Base-by-base conservation (phyloP, 2,113 vertebrate genomes). In the Pteruthius melanotis region DNA sequence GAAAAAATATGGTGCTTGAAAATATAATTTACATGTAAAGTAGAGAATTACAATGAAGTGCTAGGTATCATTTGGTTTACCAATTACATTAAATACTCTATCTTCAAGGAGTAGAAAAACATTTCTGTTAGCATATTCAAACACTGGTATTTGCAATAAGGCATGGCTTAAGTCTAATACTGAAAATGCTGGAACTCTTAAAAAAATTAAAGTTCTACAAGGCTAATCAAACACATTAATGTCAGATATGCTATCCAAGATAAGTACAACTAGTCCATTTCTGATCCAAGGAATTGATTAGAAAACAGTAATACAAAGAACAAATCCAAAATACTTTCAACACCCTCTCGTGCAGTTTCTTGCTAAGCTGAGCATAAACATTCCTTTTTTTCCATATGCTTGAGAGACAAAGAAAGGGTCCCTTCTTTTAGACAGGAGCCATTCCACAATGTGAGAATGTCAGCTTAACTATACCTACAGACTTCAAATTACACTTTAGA, bases 11-110 rank as follows among this genome's bases (percentile, higher is more conserved):
- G 40, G 65, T 92, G 65, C 78, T 96, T 96, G 88, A 94, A 96
- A 94, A 95, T 68, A 90, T 39, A 95, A 97, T 95, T 96, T 89
- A 88, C 77, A 93, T 95, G 74, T 91, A 90, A 97, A 97, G 82
- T 24, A 89, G 27, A 69, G 31, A 61, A 95, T 94, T 95, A 80
- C 69, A 96, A 78, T 84, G 49, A 88, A 78, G n/a, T 85, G 88
- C 57, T 71, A 66, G 76, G 87, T 91, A 94, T 72, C 91, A 94
- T 61, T 59, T 87, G 79, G 75, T 96, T 97, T 97, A 94, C 68
- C 94, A 92, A 93, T 71, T 81, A 78, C 75, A 70, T 87, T 83
- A 88, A 90, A 61, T 90, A 70, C 40, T 84, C 35, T 72, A 5
- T 81, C 81, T 94, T 92, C 84, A 89, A 95, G 50, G 75, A 94